These are phyloP conservation scores for Misgurnus mizolepis DNA, from an alignment of 2,113 vertebrate genomes.

Conservation along the genomic window DNA sequence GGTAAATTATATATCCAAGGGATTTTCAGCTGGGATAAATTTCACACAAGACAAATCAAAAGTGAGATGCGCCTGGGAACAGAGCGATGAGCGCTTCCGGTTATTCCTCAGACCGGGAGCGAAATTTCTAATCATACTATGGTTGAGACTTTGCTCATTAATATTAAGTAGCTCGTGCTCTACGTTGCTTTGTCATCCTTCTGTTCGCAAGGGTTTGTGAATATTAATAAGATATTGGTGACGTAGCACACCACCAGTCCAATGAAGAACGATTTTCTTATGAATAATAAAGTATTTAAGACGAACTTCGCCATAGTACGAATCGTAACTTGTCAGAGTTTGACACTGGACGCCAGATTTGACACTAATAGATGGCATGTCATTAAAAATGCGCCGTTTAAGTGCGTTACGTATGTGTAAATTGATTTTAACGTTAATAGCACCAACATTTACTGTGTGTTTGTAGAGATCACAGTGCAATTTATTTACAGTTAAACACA, in stretches of 20 bases:
- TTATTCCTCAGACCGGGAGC: conserved; percentile 45
- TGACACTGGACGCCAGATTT: neutral
- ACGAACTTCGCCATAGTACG: neutral
- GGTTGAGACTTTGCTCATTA: neutral
- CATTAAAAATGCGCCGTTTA: too few species aligned
- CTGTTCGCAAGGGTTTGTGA: too few species aligned
- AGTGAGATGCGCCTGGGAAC: conserved; percentile 47
- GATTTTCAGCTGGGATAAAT: conserved; percentile 48
- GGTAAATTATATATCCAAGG: neutral
- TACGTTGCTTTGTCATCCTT: neutral
- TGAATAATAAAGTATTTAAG: neutral
- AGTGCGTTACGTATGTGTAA: too few species aligned
- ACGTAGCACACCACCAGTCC: neutral
- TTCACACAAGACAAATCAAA: neutral
- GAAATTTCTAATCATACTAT: conserved; percentile 6
- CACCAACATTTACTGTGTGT: too few species aligned
- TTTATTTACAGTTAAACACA: too few species aligned
- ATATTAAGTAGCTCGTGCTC: neutral
- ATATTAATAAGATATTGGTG: neutral
- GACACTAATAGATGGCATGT: neutral
- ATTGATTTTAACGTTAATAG: too few species aligned
- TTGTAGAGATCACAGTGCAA: too few species aligned
- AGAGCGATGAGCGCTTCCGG: conserved; percentile 60
- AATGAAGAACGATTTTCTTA: neutral
- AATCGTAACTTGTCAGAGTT: neutral